A percentile compares a stretch with the other conserved stretches of the same genome.
phyloP scores from a whole-genome alignment of 2,888 invertebrate species.

The Acheta domesticus region DNA sequence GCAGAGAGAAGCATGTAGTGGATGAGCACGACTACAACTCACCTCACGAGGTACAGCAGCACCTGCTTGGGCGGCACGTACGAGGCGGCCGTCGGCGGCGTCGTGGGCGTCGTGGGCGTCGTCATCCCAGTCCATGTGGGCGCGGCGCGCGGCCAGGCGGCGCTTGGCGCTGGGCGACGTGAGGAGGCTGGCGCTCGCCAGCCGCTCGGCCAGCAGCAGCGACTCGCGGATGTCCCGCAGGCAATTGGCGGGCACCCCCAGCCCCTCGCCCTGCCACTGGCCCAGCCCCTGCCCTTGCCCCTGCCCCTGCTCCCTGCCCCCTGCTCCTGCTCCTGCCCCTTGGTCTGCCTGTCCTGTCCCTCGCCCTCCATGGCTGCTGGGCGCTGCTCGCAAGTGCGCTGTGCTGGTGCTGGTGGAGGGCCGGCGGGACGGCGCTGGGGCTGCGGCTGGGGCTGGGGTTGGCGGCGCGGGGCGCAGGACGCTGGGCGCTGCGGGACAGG shows the following conservation, averaged over 20 bases:
- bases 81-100: background rate
- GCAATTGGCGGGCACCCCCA: background rate
- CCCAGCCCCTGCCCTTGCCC: too few relatives aligned
- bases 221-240: slow-evolving; percentile 48
- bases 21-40: slow-evolving; percentile 40
- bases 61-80: slow-evolving; percentile 61
- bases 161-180: slow-evolving; percentile 56
- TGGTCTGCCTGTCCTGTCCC: too few relatives aligned
- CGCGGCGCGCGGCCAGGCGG: slow-evolving; percentile 54
- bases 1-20: too few relatives aligned
- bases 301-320: too few relatives aligned
- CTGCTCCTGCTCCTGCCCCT: too few relatives aligned
- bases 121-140: slow-evolving; percentile 51
- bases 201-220: slow-evolving; percentile 55
- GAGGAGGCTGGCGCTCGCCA: slow-evolving; percentile 57
- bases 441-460: too few relatives aligned
- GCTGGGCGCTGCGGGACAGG: too few relatives aligned
- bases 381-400: too few relatives aligned
- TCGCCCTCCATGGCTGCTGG: too few relatives aligned
- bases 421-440: too few relatives aligned
- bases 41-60: slow-evolving; percentile 63
- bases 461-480: too few relatives aligned
- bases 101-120: slow-evolving; percentile 32
- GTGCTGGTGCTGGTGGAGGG: too few relatives aligned
- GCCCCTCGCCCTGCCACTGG: background rate